A percentile compares a stretch with the other conserved stretches of the same genome.
Evolutionary conservation across 2,888 invertebrate species (phyloP).

Genomic region (Mesorhabditis sp.): DNA sequence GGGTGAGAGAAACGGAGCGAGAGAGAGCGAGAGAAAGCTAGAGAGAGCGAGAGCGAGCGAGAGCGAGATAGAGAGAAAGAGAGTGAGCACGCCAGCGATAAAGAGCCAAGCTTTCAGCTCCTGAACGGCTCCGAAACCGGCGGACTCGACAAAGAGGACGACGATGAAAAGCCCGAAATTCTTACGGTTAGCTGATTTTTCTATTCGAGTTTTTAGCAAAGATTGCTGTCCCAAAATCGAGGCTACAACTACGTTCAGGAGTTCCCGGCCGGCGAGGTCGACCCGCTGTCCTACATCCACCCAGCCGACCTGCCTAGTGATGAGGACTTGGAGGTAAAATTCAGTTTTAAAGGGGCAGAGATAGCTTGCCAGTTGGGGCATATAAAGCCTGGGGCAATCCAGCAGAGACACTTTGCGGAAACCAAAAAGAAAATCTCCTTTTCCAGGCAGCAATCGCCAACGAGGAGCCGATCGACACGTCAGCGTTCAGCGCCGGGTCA

Average conservation of each 20-base stretch:
- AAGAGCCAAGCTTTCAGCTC: too few relatives aligned
- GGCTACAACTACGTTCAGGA: background rate
- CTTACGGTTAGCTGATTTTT: background rate
- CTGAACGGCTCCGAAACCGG: background rate
- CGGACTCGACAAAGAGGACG: background rate
- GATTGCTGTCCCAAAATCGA: background rate
- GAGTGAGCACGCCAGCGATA: too few relatives aligned
- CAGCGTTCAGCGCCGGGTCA: background rate
- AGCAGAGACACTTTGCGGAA: too few relatives aligned
- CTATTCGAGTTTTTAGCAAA: background rate
- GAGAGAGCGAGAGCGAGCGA: too few relatives aligned
- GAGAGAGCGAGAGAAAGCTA: too few relatives aligned
- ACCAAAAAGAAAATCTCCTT: background rate
- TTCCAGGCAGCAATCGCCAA: background rate
- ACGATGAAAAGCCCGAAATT: background rate
- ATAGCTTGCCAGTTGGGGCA: too few relatives aligned
- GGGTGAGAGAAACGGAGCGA: too few relatives aligned
- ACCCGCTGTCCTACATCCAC: background rate
- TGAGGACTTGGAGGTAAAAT: slow-evolving; percentile 1
- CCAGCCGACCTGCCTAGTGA: background rate
- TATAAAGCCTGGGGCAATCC: too few relatives aligned
- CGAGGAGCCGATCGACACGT: background rate
- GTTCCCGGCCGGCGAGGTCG: slow-evolving; percentile 1
- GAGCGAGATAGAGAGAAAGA: too few relatives aligned
- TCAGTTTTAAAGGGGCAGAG: too few relatives aligned